These are phyloP conservation scores for Chamaea fasciata DNA, from an alignment of 2,113 vertebrate species.

Conservation along the genomic window DNA sequence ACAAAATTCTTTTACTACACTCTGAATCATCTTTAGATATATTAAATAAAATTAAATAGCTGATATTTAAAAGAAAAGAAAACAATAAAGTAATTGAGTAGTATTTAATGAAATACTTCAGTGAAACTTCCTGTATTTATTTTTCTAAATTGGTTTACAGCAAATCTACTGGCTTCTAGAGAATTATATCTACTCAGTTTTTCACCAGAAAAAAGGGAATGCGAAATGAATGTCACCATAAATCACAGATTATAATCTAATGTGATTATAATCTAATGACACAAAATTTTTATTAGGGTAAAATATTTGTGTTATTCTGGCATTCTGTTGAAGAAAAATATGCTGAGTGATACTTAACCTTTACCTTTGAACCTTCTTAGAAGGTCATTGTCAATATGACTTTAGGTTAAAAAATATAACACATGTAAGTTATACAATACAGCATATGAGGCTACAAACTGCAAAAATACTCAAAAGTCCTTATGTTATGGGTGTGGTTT, in stretches of 20 bases:
- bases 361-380: neutral
- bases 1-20: neutral
- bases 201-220: neutral
- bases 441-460: neutral
- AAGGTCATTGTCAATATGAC: neutral
- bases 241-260: neutral
- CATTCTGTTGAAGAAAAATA: neutral
- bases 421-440: neutral
- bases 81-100: neutral
- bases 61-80: neutral
- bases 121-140: neutral
- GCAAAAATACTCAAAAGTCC: neutral
- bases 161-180: neutral
- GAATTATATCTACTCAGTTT: neutral
- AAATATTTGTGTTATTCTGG: neutral
- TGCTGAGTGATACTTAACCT: neutral
- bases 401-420: neutral
- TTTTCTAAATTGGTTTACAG: neutral
- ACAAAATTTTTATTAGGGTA: neutral
- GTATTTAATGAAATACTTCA: neutral
- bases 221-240: neutral
- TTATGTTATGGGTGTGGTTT: neutral
- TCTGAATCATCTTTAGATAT: neutral
- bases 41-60: neutral
- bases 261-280: neutral